These are phyloP conservation scores for Onychostruthus taczanowskii DNA, from an alignment of 2,113 vertebrate species.

Conservation along the genomic window DNA sequence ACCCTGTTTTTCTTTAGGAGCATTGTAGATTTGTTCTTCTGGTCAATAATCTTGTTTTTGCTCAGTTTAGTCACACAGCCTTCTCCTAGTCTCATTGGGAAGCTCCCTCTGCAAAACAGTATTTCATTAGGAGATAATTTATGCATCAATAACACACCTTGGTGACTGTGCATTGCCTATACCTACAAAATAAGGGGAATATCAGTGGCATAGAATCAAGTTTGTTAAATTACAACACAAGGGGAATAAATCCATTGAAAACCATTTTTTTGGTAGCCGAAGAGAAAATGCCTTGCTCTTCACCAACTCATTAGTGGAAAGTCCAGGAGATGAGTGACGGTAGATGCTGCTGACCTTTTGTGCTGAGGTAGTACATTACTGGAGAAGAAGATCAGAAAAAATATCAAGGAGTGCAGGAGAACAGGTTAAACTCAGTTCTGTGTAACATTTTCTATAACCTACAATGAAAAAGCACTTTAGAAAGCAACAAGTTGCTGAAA, in stretches of 20 bases:
- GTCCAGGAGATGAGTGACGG: not conserved
- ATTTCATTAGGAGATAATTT: not conserved
- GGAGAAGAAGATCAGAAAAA: not conserved
- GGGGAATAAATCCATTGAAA: slow-evolving; percentile 22
- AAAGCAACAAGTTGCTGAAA: not conserved
- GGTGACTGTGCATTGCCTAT: not conserved
- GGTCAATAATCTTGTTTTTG: not conserved
- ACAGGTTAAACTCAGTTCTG: not conserved
- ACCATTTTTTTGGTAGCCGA: not conserved
- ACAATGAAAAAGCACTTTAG: not conserved
- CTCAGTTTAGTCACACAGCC: not conserved
- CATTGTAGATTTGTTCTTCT: not conserved
- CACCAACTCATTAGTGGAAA: not conserved
- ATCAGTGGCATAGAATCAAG: not conserved
- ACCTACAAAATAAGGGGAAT: not conserved
- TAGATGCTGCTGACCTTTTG: slow-evolving; percentile 4
- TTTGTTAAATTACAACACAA: not conserved
- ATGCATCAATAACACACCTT: not conserved
- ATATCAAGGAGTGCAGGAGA: not conserved
- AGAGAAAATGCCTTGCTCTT: slow-evolving; percentile 18
- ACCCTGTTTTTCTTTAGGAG: not conserved
- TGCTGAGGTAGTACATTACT: not conserved
- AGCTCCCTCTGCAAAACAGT: not conserved
- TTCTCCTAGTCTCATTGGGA: not conserved
- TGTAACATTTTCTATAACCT: not conserved